Base-by-base conservation (phyloP, 2,888 invertebrate genomes). In the Cephus pygmeus region DNA sequence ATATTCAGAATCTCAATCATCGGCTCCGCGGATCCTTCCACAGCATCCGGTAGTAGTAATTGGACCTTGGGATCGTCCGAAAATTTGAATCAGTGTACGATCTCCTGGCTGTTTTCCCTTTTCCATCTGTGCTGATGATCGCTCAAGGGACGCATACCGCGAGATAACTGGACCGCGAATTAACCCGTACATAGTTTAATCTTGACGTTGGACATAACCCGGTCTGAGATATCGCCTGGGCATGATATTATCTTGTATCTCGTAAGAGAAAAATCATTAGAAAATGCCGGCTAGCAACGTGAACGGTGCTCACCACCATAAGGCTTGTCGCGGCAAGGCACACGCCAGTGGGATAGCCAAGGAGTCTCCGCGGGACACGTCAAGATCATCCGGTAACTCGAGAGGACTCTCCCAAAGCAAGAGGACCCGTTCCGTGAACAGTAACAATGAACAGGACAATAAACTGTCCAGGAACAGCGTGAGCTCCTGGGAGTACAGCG, bases 251-350 rank as follows among this genome's bases (percentile, higher is more conserved):
- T 56, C 56, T 56, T 56, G 56, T 56, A 56, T 56, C 56, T 56
- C 23, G 9, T 56, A 23, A 3, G 56, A 23, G 23, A 56, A 56
- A 56, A 23, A 56, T 56, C 23, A 56, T 56, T 56, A 56, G 56
- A 56, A 81, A 78, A 88, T 88, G 87, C 93, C 92, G 77, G 93
- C 93, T 85, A 93, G 92, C 33, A 92, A 93, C 79, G 93, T 93
- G 79, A 93, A 93, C 76, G 90, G 93, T 81, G 93, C 93, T 84
- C 56, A 94, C 87, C 93, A 94, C 80, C 96, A 96, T 89, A 94
- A 94, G 86, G 94, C 94, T 77, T 96, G 96, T 90, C 95, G 94
- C 56, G 96, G 96, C 40, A 94, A 95, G 87, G 94, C 95, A 1
- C 96, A 96, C 88, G 96, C 96, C 15, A 94, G 95, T 84, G 96